phyloP scores from a whole-genome alignment of 2,888 invertebrate species.

The Sepiola atlantica region DNA sequence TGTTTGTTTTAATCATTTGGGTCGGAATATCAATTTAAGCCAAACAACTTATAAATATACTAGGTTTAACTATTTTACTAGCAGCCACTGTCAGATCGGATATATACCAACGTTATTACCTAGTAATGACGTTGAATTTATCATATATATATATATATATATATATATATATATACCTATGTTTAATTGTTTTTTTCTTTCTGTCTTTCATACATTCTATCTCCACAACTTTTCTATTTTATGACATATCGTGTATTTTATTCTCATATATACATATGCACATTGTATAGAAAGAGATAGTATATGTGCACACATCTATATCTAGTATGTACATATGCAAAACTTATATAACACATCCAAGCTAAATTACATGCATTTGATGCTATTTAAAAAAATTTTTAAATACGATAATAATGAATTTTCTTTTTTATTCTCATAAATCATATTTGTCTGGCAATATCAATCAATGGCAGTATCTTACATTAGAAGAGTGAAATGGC shows the following conservation, averaged over 20 bases:
- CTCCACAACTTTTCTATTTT: too few relatives aligned
- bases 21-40: too few relatives aligned
- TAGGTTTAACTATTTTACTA: too few relatives aligned
- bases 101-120: too few relatives aligned
- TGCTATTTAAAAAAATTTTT: background rate
- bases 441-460: background rate
- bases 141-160: background rate
- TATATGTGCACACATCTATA: background rate
- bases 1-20: too few relatives aligned
- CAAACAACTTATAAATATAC: too few relatives aligned
- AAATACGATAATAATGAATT: background rate
- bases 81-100: too few relatives aligned
- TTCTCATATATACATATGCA: background rate
- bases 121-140: too few relatives aligned
- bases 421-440: background rate
- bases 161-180: background rate
- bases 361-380: background rate
- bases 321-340: background rate
- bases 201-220: too few relatives aligned
- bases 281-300: background rate
- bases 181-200: too few relatives aligned
- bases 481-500: conserved; percentile 32
- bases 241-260: too few relatives aligned
- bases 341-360: background rate
- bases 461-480: conserved; percentile 15